Conservation (phyloP, 2,888 invertebrate species). For the Habroteleia sp. region DNA sequence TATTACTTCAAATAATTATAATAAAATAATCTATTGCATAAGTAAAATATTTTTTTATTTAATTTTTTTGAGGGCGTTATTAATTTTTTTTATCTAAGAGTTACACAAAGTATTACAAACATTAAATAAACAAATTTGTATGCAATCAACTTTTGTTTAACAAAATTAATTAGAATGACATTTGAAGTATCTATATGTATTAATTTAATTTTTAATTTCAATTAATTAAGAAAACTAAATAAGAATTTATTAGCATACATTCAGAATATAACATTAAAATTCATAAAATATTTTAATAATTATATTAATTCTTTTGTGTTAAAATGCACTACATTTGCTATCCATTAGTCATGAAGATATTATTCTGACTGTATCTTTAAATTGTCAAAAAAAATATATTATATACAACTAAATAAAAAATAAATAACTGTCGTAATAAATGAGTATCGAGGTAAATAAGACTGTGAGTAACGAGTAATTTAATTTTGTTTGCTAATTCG, state of each 20-base stretch:
- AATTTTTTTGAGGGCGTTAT: too few species aligned
- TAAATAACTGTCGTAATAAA: constrained; percentile 2
- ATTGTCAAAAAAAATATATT: background rate
- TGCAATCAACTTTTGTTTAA: constrained; percentile 9
- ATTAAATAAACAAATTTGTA: constrained; percentile 8
- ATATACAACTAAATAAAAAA: constrained; percentile 5
- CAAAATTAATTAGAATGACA: constrained; percentile 19
- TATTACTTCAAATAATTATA: too few species aligned
- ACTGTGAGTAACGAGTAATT: constrained; percentile 10
- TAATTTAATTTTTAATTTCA: constrained; percentile 5
- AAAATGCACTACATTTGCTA: too few species aligned
- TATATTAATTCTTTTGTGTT: too few species aligned
- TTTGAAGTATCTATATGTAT: constrained; percentile 11
- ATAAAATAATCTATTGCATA: too few species aligned
- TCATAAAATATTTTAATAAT: too few species aligned
- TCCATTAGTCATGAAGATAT: background rate
- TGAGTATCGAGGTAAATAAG: constrained; percentile 11
- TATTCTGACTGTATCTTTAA: background rate
- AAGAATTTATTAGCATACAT: background rate
- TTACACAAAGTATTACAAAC: background rate
- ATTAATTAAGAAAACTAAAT: constrained; percentile 4
- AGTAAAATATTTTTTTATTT: too few species aligned
- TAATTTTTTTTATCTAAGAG: background rate
- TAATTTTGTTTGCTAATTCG: background rate
- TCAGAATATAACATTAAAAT: constrained; percentile 6